Evolutionary conservation across 1,140 invertebrate species (phyloP).

Genomic region (Anoplolepis gracilipes): DNA sequence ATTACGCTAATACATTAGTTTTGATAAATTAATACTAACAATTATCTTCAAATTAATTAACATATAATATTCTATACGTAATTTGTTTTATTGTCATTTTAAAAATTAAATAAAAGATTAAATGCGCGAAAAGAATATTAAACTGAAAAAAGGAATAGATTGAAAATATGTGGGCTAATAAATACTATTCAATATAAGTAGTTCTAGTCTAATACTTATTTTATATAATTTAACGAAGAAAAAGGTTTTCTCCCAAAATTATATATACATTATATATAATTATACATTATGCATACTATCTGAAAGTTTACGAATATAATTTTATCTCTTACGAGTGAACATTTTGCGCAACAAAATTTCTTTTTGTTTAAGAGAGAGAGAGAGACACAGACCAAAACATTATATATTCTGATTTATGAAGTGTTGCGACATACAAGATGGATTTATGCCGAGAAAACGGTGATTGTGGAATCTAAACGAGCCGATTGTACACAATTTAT

Average conservation of each 20-base stretch:
- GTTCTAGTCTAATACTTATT: background rate
- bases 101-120: background rate
- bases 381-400: background rate
- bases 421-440: background rate
- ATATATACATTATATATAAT: no score
- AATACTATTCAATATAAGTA: background rate
- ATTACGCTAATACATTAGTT: background rate
- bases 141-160: background rate
- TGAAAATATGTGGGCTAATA: background rate
- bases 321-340: conserved; percentile 3
- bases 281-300: background rate
- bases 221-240: background rate
- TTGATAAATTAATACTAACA: conserved; percentile 1
- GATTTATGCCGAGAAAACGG: background rate
- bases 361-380: background rate
- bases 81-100: background rate
- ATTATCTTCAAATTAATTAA: background rate
- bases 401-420: conserved; percentile 18
- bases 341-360: background rate
- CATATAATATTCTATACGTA: background rate
- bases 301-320: background rate
- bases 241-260: background rate
- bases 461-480: conserved; percentile 20
- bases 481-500: background rate
- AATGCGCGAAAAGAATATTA: background rate